phyloP scores from a whole-genome alignment of 1,140 invertebrate genomes.

The Pseudobourletiella spinata region DNA sequence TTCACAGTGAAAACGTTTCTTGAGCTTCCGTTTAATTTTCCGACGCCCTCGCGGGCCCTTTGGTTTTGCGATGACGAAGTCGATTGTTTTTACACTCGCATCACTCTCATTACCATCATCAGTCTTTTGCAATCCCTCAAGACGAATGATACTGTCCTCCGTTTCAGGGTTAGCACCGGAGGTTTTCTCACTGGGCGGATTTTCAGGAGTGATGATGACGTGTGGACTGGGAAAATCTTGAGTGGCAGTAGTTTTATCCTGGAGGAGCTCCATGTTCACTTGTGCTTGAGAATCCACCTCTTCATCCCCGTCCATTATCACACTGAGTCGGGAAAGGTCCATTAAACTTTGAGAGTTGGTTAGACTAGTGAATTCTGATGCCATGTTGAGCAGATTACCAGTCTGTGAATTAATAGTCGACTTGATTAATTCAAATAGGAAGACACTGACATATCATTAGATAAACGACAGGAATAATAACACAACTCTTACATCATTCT shows the following conservation, averaged over 20 bases:
- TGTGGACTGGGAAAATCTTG: no score
- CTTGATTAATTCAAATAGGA: no score
- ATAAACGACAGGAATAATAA: background rate
- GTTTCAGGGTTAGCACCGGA: no score
- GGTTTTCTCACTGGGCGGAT: no score
- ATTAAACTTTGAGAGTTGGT: conserved; percentile 10
- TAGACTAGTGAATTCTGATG: background rate
- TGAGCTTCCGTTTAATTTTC: background rate
- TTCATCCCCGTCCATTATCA: conserved; percentile 25
- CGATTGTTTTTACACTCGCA: background rate
- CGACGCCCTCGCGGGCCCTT: background rate
- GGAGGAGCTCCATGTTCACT: no score
- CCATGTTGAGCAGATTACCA: background rate
- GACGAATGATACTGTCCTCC: background rate
- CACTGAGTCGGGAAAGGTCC: conserved; percentile 7
- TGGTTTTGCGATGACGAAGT: conserved; percentile 1
- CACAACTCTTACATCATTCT: background rate
- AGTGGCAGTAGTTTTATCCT: no score
- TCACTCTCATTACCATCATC: conserved; percentile 14
- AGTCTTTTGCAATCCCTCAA: background rate
- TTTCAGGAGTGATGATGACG: no score
- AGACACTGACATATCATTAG: background rate
- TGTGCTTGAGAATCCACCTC: conserved; percentile 15
- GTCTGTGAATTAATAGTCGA: no score
- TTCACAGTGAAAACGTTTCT: conserved; percentile 45